A percentile compares a stretch with the other conserved stretches of the same genome.
Conservation (phyloP, 2,797 vertebrate species). For the Emydoidea blandingii region DNA sequence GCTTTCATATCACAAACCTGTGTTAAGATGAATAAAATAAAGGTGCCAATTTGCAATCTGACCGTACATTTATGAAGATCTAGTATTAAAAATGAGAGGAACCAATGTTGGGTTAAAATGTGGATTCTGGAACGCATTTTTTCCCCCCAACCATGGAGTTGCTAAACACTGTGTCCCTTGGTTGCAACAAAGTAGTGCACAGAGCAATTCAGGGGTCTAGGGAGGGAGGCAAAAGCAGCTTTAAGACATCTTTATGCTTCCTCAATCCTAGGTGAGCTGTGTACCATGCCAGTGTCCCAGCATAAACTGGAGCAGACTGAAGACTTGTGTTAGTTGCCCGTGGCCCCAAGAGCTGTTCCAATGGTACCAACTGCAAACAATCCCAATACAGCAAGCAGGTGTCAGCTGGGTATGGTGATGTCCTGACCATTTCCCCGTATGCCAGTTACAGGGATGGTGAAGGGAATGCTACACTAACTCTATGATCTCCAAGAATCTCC, state of each 20-base stretch:
- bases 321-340: background rate
- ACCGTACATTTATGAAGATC: background rate
- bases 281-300: background rate
- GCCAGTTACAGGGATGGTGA: background rate
- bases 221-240: background rate
- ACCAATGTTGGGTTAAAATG: background rate
- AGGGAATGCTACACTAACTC: background rate
- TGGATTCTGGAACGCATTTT: background rate
- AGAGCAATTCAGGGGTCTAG: background rate
- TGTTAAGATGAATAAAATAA: background rate
- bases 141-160: background rate
- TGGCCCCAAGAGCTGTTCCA: background rate
- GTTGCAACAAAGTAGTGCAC: background rate
- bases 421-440: background rate
- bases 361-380: background rate
- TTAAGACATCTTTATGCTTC: background rate
- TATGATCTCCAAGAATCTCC: accelerated
- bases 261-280: background rate
- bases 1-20: background rate
- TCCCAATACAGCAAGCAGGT: background rate
- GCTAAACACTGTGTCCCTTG: background rate
- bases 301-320: background rate
- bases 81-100: background rate
- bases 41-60: background rate
- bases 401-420: accelerated